A percentile compares a stretch with the other conserved stretches of the same genome.
These are phyloP conservation scores for Papilio aristodemus DNA, from an alignment of 1,140 invertebrate genomes.

Conservation along the genomic window DNA sequence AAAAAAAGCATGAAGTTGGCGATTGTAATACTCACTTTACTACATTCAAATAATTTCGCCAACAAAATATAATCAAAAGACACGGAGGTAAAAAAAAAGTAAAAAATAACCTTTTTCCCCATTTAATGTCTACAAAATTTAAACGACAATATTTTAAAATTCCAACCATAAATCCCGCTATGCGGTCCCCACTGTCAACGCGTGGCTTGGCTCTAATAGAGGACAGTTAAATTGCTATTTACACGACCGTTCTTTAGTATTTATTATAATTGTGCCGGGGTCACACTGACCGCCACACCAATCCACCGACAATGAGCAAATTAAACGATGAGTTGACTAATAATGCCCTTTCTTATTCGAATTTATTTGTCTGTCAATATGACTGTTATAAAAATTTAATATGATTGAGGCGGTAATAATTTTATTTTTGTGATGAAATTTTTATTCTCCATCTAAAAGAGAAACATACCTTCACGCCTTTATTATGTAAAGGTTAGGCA, in stretches of 20 bases:
- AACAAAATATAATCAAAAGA: too few species aligned
- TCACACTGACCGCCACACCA: constrained; percentile 41
- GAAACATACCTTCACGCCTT: too few species aligned
- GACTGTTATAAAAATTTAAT: not conserved
- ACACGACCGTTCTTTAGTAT: constrained; percentile 48
- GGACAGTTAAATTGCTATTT: constrained; percentile 41
- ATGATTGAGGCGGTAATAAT: not conserved
- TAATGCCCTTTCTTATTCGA: constrained; percentile 24
- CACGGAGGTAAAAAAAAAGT: not conserved
- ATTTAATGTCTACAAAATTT: not conserved
- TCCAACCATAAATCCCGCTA: constrained; percentile 7
- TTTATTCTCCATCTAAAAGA: too few species aligned
- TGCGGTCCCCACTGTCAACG: constrained; percentile 37
- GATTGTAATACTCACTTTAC: too few species aligned
- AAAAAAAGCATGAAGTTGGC: too few species aligned
- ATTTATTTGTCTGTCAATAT: not conserved
- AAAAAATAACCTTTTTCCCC: not conserved
- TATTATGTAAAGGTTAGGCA: too few species aligned
- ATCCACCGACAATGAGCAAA: not conserved
- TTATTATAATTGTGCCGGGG: constrained; percentile 54
- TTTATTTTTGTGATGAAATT: too few species aligned
- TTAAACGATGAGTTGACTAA: constrained; percentile 11
- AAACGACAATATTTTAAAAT: not conserved
- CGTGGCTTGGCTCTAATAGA: constrained; percentile 26
- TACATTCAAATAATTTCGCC: too few species aligned